Evolutionary conservation across 2,797 vertebrate species (phyloP), one percentile per base, ranked within the genome.

Genomic region (Adelosebastes latens): DNA sequence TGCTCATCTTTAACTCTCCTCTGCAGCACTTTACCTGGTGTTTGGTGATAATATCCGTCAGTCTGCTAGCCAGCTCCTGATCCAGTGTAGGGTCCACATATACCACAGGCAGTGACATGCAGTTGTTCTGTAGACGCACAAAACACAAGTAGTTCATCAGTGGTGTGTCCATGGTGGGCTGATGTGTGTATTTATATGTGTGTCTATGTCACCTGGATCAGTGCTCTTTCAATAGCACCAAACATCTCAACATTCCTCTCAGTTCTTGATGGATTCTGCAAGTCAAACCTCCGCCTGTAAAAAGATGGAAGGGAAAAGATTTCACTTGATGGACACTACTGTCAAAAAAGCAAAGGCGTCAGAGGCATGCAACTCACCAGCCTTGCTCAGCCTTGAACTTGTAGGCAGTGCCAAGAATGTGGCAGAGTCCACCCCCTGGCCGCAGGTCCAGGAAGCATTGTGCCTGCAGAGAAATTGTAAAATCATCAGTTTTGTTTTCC

Each of bases 241-340:
- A 99, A 99, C 98, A 99, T 99, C 92, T 99, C 99, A 63, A 99
- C 95, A 2, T 99, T 99, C 7, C 97, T 97, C 74, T 99, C 99
- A 91, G 97, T 97, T 64, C 98, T 95, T 2, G 98, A 99, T 7
- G 97, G 96, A 86, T 99, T 99, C 93, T 99, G 99, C 68, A 99
- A 89, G 94, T 99, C 99, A 90, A 99, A 99, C 80, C 98, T 95
- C 60, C 99, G 93, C 99, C 99, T 99, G 87, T 29, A 62, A 87
- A 75, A 34, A 77, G 69, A 80, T 4, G 4, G 9, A 83, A 42
- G 20, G 6, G 12, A 53, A 72, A 1, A 68, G 68, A 72, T 8
- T 60, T 16, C 4, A 31, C 14, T 67, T 22, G 12, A 65, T 34
- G 8, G 10, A 74, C 14, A 25, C 10, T 14, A 29, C 0, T 9